Evolutionary conservation across 2,888 invertebrate genomes (phyloP), one percentile per base, ranked within the genome.

Genomic region (Myopa testacea): DNA sequence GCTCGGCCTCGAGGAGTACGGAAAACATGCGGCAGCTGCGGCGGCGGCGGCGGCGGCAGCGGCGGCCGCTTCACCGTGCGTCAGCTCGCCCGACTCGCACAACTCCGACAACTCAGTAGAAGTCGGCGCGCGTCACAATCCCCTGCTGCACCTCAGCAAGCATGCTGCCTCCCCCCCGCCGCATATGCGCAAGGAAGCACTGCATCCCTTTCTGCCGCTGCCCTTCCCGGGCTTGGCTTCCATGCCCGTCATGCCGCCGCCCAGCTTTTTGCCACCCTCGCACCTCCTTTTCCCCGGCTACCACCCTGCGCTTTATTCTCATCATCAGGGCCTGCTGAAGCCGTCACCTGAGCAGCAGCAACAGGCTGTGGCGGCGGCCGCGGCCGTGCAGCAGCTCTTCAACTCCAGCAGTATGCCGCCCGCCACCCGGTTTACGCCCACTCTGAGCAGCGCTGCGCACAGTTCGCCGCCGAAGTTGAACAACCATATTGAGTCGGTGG

Each of bases 61-160:
- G 4, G 73, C 73, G 16, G 80, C 84, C 12, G 91, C 92, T 2
- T 93, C 93, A 0, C 94, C 94, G 0, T 94, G 94, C 80, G 93
- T 95, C 10, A 94, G 94, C 77, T 95, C 95, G 0, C 95, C 95
- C 0, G 95, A 95, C 84, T 95, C 95, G 0, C 95, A 95, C 84
- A 94, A 95, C 85, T 95, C 95, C 26, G 95, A 95, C 82, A 93
- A 94, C 26, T 95, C 95, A 0, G 92, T 95, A 3, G 94, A 94
- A 86, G 90, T 93, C 79, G 93, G 93, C 81, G 94, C 94, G 74
- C 91, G 93, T 83, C 87, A 91, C 68, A 90, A 92, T 75, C 88
- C 81, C 88, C 90, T 80, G 85, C 82, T 87, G 88, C 85, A 87
- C 89, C 83, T 89, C 14, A 76, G 45, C 5, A 81, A 80, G n/a